A percentile compares a stretch with the other conserved stretches of the same genome.
These are phyloP conservation scores for Hipposideros armiger DNA, from an alignment of 2,113 vertebrate species.

Conservation along the genomic window DNA sequence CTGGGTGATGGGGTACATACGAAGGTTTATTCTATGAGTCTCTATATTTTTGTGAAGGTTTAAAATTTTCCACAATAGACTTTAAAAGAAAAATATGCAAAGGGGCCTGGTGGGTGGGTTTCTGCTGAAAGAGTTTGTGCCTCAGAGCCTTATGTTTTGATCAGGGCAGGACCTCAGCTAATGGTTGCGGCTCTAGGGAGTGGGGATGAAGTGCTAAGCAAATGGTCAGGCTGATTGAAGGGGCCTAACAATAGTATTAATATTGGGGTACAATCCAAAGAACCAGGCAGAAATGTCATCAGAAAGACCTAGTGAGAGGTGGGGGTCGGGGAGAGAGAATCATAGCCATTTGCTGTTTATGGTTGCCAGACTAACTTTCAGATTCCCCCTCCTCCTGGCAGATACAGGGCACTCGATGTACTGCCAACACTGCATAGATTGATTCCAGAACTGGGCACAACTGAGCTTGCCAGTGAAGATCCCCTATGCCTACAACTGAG, in stretches of 20 bases:
- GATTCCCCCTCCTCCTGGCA: constrained; percentile 21
- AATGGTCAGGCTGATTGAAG: not conserved
- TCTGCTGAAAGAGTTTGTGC: not conserved
- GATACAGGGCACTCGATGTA: constrained; percentile 51
- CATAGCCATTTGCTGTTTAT: not conserved
- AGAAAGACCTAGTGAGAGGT: not conserved
- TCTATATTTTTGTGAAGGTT: not conserved
- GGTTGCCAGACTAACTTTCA: constrained; percentile 39
- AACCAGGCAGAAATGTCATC: not conserved
- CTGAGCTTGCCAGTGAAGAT: not conserved
- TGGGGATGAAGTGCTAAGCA: not conserved
- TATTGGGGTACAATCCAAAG: not conserved
- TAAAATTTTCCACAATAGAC: constrained; percentile 2
- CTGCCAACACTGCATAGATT: constrained; percentile 57
- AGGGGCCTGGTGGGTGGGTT: not conserved
- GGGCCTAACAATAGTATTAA: too few species aligned
- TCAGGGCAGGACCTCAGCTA: not conserved
- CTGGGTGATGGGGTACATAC: not conserved
- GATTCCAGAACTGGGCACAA: constrained; percentile 51
- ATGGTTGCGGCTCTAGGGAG: not conserved
- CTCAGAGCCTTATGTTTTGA: not conserved
- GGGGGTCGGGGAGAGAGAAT: too few species aligned
- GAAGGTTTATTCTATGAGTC: not conserved
- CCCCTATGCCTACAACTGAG: not conserved
- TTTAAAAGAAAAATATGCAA: not conserved